phyloP scores from a whole-genome alignment of 2,797 vertebrate species.

The Epinephelus coioides region DNA sequence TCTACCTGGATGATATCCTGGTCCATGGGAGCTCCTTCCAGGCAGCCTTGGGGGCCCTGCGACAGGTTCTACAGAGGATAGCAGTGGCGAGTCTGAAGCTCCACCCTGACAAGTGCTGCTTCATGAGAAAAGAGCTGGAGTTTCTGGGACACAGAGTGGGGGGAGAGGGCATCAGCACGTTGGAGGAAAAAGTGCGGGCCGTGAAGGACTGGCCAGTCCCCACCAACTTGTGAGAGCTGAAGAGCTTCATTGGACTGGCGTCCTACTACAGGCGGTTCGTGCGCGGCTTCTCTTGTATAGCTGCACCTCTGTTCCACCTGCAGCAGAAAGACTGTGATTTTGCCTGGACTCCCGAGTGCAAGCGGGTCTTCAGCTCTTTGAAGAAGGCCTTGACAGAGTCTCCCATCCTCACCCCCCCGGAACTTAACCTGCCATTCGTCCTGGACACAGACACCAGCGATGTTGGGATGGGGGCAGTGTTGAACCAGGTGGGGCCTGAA shows the following conservation, averaged over 20 bases:
- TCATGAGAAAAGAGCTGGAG: slow-evolving; percentile 21
- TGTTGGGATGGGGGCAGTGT: slow-evolving; percentile 21
- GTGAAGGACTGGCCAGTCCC: background rate
- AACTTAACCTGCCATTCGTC: slow-evolving; percentile 5
- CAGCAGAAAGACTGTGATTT: background rate
- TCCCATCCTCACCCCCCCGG: slow-evolving; percentile 2
- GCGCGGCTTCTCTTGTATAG: no score
- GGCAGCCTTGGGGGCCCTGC: background rate
- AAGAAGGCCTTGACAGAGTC: slow-evolving; percentile 1
- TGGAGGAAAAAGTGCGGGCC: slow-evolving; percentile 34
- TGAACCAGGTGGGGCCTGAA: slow-evolving; percentile 8
- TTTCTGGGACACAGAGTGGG: slow-evolving; percentile 35
- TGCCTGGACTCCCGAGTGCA: slow-evolving; percentile 6
- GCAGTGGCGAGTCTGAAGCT: background rate
- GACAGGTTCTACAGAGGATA: slow-evolving; percentile 1
- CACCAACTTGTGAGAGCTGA: no score
- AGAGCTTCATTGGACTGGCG: no score
- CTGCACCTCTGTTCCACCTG: no score
- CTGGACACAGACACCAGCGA: background rate
- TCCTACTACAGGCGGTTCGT: no score
- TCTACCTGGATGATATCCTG: slow-evolving; percentile 34
- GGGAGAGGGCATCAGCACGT: slow-evolving; percentile 27
- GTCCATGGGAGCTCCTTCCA: background rate
- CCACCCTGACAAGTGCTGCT: slow-evolving; percentile 16
- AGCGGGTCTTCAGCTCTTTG: slow-evolving; percentile 16